These are phyloP conservation scores for Strix aluco DNA, from an alignment of 2,113 vertebrate species.

Conservation along the genomic window DNA sequence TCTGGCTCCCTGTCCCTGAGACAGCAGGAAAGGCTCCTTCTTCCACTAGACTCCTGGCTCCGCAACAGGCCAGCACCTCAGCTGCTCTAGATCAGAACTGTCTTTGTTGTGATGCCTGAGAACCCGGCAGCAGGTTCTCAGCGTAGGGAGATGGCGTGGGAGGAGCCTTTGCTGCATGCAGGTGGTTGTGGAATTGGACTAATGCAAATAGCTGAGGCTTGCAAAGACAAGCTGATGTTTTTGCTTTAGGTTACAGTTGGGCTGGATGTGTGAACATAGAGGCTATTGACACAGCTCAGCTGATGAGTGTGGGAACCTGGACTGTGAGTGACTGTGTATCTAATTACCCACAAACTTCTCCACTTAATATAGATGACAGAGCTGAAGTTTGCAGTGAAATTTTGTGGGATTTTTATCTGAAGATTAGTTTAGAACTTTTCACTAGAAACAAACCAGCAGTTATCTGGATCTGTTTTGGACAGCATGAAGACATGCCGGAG, in stretches of 20 bases:
- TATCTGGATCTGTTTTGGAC: background rate
- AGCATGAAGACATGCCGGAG: background rate
- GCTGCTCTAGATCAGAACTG: background rate
- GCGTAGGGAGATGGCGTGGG: rapidly evolving
- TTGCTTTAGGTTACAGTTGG: rapidly evolving
- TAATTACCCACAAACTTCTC: background rate
- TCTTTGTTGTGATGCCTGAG: background rate
- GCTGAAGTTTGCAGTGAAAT: background rate
- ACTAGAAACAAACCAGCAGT: background rate
- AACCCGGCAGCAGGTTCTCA: background rate
- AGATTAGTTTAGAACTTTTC: background rate
- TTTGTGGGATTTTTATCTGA: background rate
- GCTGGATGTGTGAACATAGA: background rate
- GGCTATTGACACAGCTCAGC: background rate
- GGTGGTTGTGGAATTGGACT: background rate
- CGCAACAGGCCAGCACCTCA: background rate
- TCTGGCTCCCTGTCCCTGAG: background rate
- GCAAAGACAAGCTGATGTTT: background rate
- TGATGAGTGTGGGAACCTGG: background rate
- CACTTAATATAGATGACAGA: background rate
- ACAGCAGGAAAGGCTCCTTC: background rate
- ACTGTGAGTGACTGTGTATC: background rate
- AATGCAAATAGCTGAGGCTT: background rate
- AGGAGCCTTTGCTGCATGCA: background rate
- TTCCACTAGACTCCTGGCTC: background rate